Percentiles rank a stretch among this genome's conserved stretches.
Conservation (phyloP, 2,797 vertebrate species). For the Xiphorhynchus erythropygius region DNA sequence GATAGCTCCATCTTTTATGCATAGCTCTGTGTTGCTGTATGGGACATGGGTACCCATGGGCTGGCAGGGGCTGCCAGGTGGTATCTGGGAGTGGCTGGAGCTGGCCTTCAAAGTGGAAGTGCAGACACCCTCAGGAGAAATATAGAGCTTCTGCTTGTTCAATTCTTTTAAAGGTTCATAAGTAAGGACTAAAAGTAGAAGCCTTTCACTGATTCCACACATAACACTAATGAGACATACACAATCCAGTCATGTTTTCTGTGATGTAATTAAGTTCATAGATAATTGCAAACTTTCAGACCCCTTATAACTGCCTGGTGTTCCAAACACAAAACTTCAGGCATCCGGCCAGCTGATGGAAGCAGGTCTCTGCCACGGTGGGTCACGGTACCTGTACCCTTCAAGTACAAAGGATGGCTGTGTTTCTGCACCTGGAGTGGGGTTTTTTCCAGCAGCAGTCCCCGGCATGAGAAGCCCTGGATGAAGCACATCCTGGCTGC, state of each 20-base stretch:
- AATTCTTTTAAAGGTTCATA: background rate
- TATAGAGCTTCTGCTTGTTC: background rate
- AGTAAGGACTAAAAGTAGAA: background rate
- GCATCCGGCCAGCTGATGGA: background rate
- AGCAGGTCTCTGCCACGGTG: accelerated
- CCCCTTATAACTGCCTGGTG: background rate
- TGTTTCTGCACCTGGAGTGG: background rate
- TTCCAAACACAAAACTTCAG: background rate
- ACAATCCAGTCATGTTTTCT: background rate
- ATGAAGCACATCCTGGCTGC: background rate
- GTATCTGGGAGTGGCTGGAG: background rate
- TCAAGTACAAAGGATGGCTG: background rate
- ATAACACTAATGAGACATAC: background rate
- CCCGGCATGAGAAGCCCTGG: background rate
- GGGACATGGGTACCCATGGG: accelerated
- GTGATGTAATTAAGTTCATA: background rate
- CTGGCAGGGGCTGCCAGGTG: no score
- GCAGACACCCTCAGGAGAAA: background rate
- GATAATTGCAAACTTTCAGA: background rate
- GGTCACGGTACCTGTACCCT: accelerated
- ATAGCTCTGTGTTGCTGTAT: accelerated
- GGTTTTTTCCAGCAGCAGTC: background rate
- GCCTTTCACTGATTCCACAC: background rate
- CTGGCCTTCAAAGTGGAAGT: background rate
- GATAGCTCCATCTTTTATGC: background rate